Percentiles rank a stretch among this genome's conserved stretches.
These are phyloP conservation scores for Nowickia ferox DNA, from an alignment of 2,888 invertebrate genomes.

Conservation along the genomic window DNA sequence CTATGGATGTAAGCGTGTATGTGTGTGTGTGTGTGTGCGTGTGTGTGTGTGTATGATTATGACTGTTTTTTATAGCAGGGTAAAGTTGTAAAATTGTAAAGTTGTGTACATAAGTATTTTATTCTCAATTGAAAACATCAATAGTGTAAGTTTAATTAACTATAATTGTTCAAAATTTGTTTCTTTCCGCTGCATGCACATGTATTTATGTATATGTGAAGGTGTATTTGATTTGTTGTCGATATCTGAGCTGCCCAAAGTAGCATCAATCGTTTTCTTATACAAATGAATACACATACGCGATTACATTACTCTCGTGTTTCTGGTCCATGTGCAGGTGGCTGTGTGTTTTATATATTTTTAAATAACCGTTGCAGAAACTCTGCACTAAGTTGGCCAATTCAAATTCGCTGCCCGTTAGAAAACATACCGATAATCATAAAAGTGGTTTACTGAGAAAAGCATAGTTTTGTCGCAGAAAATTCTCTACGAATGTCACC, in stretches of 20 bases:
- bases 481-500: no score
- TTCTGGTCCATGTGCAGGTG: background rate
- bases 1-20: background rate
- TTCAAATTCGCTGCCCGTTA: no score
- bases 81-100: slow-evolving; percentile 2
- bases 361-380: no score
- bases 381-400: no score
- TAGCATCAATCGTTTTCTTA: no score
- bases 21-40: no score
- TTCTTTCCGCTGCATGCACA: slow-evolving; percentile 53
- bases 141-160: slow-evolving; percentile 66
- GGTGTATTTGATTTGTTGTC: background rate
- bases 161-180: slow-evolving; percentile 63
- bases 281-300: no score
- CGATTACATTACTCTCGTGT: no score
- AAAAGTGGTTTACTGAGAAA: no score
- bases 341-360: background rate
- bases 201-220: background rate
- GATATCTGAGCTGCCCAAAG: no score
- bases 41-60: background rate
- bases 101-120: slow-evolving; percentile 20
- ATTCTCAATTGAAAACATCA: slow-evolving; percentile 57
- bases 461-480: no score
- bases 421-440: no score
- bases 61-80: background rate